Evolutionary conservation across 2,113 vertebrate genomes (phyloP).

Genomic region (Halcyon malimbica): DNA sequence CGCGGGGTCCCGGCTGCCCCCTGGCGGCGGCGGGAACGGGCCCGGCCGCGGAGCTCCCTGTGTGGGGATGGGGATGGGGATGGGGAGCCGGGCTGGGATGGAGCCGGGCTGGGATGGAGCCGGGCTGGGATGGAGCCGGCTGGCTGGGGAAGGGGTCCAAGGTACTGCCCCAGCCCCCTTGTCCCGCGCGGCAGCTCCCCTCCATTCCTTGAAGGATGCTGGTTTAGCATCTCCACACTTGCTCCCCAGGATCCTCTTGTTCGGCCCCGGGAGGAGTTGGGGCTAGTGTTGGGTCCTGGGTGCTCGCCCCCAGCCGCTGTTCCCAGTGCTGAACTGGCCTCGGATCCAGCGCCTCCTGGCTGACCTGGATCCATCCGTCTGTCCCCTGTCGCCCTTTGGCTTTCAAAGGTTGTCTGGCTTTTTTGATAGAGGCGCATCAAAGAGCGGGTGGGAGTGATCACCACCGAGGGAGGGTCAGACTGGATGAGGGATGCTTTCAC

Average conservation of each 20-base stretch:
- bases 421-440: not conserved
- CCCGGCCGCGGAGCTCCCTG: not conserved
- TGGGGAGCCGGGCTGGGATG: no score
- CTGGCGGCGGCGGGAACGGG: conserved; percentile 46
- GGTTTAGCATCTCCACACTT: not conserved
- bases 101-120: not conserved
- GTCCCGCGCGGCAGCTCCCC: not conserved
- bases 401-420: not conserved
- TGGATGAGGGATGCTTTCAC: conserved; percentile 3
- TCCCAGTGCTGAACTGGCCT: not conserved
- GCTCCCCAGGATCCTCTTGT: not conserved
- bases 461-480: not conserved
- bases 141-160: not conserved
- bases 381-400: not conserved
- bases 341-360: not conserved
- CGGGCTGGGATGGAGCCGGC: not conserved
- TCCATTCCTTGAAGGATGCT: not conserved
- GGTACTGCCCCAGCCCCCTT: not conserved
- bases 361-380: accelerated
- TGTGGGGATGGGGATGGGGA: not conserved
- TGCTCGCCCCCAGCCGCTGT: not conserved
- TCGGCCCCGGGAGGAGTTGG: not conserved
- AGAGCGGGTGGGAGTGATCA: not conserved
- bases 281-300: not conserved
- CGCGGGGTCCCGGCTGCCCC: conserved; percentile 56